Conservation (phyloP, 2,888 invertebrate species). For the Fragum sueziense region DNA sequence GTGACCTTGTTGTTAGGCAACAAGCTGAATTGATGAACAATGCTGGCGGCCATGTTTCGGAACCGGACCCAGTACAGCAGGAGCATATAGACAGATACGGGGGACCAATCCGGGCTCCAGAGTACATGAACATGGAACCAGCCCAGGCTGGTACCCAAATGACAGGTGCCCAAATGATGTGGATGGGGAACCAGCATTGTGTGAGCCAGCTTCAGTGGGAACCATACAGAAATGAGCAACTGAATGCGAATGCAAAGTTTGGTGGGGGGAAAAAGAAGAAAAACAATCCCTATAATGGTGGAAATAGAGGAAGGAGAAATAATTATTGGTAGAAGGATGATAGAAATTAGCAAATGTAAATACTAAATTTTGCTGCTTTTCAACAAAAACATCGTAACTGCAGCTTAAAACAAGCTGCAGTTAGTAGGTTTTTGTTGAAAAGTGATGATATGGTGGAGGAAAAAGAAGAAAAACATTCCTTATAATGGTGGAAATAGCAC, state of each 20-base stretch:
- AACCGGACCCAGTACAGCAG: not conserved
- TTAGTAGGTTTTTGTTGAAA: too few species aligned
- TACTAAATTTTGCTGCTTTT: too few species aligned
- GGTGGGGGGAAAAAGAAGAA: not conserved
- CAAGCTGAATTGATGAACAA: not conserved
- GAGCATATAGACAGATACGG: constrained; percentile 24
- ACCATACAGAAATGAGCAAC: constrained; percentile 16
- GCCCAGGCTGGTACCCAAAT: too few species aligned
- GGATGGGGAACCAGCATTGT: constrained; percentile 10
- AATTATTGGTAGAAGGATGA: not conserved
- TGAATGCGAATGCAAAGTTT: not conserved
- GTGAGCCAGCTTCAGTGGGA: constrained; percentile 7
- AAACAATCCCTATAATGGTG: not conserved
- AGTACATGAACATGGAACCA: not conserved
- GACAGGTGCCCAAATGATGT: not conserved
- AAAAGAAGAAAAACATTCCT: too few species aligned
- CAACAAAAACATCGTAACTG: too few species aligned
- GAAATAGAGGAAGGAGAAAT: not conserved
- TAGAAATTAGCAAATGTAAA: too few species aligned
- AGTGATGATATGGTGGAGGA: too few species aligned
- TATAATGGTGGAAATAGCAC: too few species aligned
- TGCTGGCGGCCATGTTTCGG: not conserved
- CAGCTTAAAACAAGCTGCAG: too few species aligned
- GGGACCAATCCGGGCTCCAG: constrained; percentile 16
- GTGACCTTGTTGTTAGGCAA: not conserved